phyloP scores from a whole-genome alignment of 2,888 invertebrate genomes.

The Sarcophaga subvicina region DNA sequence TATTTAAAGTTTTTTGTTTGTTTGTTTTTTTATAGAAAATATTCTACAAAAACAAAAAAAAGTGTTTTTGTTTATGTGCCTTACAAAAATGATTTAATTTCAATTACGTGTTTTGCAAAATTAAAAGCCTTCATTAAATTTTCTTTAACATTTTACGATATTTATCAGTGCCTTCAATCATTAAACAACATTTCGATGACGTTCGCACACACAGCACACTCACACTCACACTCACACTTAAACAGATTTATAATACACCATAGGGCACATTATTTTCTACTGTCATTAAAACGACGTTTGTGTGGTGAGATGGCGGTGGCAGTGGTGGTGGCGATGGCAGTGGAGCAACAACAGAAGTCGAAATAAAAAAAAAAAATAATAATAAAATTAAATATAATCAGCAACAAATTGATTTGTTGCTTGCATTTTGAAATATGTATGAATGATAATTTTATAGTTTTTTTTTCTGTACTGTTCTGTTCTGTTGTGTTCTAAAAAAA shows the following conservation, averaged over 20 bases:
- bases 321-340: background rate
- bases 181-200: slow-evolving; percentile 28
- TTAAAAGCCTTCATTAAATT: slow-evolving; percentile 60
- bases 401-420: slow-evolving; percentile 69
- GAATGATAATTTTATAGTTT: slow-evolving; percentile 57
- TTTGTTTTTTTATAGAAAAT: slow-evolving; percentile 11
- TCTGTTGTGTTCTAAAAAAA: background rate
- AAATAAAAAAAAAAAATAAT: background rate
- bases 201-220: background rate
- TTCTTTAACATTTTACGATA: slow-evolving; percentile 53
- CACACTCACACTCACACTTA: too few relatives aligned
- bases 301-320: background rate
- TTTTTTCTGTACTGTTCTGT: background rate
- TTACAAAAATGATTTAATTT: slow-evolving; percentile 74
- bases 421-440: slow-evolving; percentile 66
- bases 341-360: background rate
- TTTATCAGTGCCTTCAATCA: slow-evolving; percentile 61
- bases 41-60: slow-evolving; percentile 40
- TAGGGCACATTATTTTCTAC: slow-evolving; percentile 3
- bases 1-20: slow-evolving; percentile 27
- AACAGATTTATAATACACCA: slow-evolving; percentile 15
- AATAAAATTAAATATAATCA: slow-evolving; percentile 45
- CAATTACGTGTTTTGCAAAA: slow-evolving; percentile 72
- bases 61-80: slow-evolving; percentile 68
- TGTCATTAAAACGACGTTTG: background rate